A percentile compares a stretch with the other conserved stretches of the same genome.
These are phyloP conservation scores for Sciurus niger DNA, from an alignment of 2,113 vertebrate species.

Conservation along the genomic window DNA sequence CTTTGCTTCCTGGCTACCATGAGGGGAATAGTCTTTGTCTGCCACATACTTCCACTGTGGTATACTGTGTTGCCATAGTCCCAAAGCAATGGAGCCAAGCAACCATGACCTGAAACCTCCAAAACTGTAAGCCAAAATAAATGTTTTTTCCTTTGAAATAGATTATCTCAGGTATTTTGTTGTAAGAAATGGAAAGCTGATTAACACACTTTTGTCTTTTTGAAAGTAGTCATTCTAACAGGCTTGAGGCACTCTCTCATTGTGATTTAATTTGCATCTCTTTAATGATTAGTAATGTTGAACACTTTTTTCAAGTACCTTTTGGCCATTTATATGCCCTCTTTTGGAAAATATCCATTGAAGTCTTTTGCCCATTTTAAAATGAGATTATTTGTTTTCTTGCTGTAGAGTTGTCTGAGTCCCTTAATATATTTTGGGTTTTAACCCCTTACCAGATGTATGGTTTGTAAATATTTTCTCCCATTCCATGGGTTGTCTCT, in stretches of 20 bases:
- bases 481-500: neutral
- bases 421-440: neutral
- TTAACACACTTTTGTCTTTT: neutral
- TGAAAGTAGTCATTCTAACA: neutral
- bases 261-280: neutral
- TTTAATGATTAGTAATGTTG: neutral
- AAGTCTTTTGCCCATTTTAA: neutral
- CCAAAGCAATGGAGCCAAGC: neutral
- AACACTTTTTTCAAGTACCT: neutral
- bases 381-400: neutral
- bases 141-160: neutral
- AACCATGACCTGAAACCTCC: neutral
- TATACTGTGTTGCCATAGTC: too few relatives aligned
- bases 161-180: neutral
- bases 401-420: neutral
- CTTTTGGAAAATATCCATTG: neutral
- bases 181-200: neutral
- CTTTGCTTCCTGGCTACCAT: neutral
- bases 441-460: neutral
- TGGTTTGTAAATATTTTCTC: constrained; percentile 8
- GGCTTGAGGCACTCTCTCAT: neutral
- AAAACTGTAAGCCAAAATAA: neutral
- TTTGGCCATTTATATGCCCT: neutral
- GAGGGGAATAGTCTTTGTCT: neutral
- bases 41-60: too few relatives aligned